Evolutionary conservation across 2,797 vertebrate genomes (phyloP).

Genomic region (Pangasius djambal): DNA sequence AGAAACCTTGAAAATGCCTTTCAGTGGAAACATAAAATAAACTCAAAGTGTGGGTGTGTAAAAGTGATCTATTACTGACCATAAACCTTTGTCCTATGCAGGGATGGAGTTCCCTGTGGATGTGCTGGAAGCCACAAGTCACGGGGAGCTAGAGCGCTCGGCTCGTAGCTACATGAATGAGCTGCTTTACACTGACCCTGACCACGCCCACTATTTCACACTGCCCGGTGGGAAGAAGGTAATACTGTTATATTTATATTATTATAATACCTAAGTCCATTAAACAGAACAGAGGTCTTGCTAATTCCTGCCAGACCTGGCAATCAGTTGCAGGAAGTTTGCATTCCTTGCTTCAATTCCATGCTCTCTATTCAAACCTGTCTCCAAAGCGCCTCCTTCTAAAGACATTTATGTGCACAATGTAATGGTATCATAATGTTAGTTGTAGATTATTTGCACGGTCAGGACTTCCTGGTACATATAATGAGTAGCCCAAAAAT

Average conservation of each 20-base stretch:
- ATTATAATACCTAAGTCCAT: neutral
- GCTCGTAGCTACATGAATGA: slow-evolving; percentile 71
- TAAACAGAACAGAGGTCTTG: neutral
- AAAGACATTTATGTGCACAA: neutral
- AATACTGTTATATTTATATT: slow-evolving; percentile 35
- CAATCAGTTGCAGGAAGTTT: neutral
- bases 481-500: neutral
- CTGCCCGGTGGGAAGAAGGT: slow-evolving; percentile 72
- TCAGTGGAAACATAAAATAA: neutral
- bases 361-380: neutral
- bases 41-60: neutral
- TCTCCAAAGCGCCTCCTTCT: neutral
- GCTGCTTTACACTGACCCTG: slow-evolving; percentile 71
- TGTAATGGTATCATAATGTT: neutral
- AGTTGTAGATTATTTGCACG: neutral
- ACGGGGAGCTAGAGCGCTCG: slow-evolving; percentile 76
- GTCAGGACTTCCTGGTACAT: neutral
- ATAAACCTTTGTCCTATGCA: slow-evolving; percentile 35
- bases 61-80: neutral
- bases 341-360: neutral
- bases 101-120: slow-evolving; percentile 87
- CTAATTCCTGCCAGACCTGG: neutral
- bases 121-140: slow-evolving; percentile 71
- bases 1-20: neutral
- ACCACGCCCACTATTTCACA: slow-evolving; percentile 69